Base-by-base conservation (phyloP, 2,113 vertebrate species). In the Struthidea cinerea region DNA sequence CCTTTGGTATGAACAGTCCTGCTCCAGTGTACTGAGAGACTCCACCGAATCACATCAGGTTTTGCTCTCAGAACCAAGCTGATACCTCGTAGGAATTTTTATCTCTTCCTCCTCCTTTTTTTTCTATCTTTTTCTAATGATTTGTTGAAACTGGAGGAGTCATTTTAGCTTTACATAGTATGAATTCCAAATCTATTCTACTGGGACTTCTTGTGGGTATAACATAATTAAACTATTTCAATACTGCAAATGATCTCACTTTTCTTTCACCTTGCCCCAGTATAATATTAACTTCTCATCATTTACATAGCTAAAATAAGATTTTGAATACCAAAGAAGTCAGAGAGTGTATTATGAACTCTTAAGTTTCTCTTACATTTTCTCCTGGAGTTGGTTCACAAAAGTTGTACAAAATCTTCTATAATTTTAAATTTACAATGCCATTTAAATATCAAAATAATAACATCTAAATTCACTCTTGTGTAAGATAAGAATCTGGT, bases 261-360 rank as follows among this genome's bases (percentile, higher is more conserved):
- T 89, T 91, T 93, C 78, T 89, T 95, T 89, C 89, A 91, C 60
- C 77, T 91, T 91, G 65, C 57, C 22, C 84, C 46, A 47, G 47
- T 87, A 76, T 71, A 87, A 89, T 89, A 91, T 96, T 94, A 92
- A 89, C 87, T 92, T 67, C 68, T 90, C 87, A 85, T 91, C 41
- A 90, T 93, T 97, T 94, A 75, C 71, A 81, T 86, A 90, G 68
- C 90, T 95, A 92, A 96, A 94, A 93, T 90, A 94, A 91, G 94
- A 90, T 92, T 94, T 75, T 93, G 76, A 92, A 95, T 86, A 57
- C 61, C 19, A 35, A 87, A 73, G 55, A 55, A 94, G 55, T 68
- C 46, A 64, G 63, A 21, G 32, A 23, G 14, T 49, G 1, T 85
- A 42, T 86, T 88, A 86, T 8, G 23, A 91, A 90, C 46, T 86